Conservation (phyloP, 2,888 invertebrate genomes). For the Hedya salicella region DNA sequence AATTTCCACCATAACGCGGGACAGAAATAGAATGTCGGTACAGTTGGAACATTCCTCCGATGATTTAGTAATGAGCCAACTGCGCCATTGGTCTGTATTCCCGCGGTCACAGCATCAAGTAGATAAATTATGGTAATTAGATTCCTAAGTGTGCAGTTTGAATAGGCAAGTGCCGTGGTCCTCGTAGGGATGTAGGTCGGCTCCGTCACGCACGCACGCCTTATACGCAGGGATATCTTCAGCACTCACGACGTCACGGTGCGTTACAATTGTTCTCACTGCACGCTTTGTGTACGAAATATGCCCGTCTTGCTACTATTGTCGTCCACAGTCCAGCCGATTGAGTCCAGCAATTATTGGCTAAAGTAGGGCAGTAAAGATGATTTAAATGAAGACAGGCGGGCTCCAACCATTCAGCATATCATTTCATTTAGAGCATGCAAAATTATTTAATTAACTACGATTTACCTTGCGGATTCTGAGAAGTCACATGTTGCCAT, state of each 20-base stretch:
- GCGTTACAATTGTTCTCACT: constrained; percentile 59
- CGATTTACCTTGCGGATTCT: background rate
- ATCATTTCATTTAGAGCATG: background rate
- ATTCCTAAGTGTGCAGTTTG: constrained; percentile 65
- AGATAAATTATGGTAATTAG: constrained; percentile 72
- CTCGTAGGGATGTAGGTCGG: constrained; percentile 64
- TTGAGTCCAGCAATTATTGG: constrained; percentile 43
- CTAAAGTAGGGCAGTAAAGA: constrained; percentile 38
- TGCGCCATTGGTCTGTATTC: constrained; percentile 45
- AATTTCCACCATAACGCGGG: background rate
- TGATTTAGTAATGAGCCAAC: constrained; percentile 26
- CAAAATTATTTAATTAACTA: constrained; percentile 6
- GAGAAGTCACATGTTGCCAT: constrained; percentile 14
- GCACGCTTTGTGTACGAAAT: constrained; percentile 50
- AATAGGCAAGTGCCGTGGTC: constrained; percentile 63
- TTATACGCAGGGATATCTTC: constrained; percentile 48
- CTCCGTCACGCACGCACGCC: constrained; percentile 65
- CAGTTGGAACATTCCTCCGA: background rate
- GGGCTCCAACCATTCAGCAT: background rate
- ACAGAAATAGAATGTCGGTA: background rate
- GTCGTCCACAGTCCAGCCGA: constrained; percentile 30
- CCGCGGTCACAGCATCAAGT: constrained; percentile 57
- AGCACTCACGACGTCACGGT: constrained; percentile 52
- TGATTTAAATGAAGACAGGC: constrained; percentile 10
- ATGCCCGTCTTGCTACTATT: constrained; percentile 39